These are phyloP conservation scores for Poeciliopsis paucimaculata DNA, from an alignment of 2,797 vertebrate genomes.

Conservation along the genomic window DNA sequence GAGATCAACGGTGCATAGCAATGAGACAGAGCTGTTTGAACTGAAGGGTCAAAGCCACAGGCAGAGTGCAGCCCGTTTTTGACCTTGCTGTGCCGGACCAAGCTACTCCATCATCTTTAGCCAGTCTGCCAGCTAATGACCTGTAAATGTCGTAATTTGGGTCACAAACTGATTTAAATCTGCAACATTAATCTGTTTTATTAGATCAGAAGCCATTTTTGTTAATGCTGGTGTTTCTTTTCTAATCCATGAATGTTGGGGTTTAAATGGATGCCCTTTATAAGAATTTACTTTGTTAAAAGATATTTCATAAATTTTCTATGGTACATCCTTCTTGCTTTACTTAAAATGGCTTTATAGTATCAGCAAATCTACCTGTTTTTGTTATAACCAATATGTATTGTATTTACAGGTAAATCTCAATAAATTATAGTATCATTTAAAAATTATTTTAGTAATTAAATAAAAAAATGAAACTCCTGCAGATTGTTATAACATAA, in stretches of 20 bases:
- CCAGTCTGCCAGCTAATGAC: conserved; percentile 54
- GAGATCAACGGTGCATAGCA: conserved; percentile 60
- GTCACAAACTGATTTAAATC: conserved; percentile 49
- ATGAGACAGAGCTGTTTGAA: conserved; percentile 56
- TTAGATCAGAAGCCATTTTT: conserved; percentile 37
- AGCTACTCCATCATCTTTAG: conserved; percentile 42
- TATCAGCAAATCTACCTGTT: not conserved
- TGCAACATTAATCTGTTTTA: conserved; percentile 57
- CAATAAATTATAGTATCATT: not conserved
- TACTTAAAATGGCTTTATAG: not conserved
- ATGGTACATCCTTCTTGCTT: not conserved
- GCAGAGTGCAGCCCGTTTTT: conserved; percentile 24
- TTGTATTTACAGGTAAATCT: not conserved
- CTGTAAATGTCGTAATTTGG: conserved; percentile 54
- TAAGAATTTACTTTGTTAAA: not conserved
- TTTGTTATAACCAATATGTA: not conserved
- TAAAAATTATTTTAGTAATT: not conserved
- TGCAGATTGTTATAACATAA: not conserved
- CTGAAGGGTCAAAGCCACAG: conserved; percentile 48
- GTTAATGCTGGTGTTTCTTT: conserved; percentile 9
- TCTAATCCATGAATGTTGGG: conserved; percentile 31
- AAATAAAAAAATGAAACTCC: not conserved
- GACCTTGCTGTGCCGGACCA: conserved; percentile 56
- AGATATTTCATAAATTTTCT: not conserved
- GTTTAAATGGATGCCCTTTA: not conserved